Evolutionary conservation across 1,140 invertebrate genomes (phyloP), one percentile per base, ranked within the genome.

Genomic region (Pachyrhynchus sulphureomaculatus): DNA sequence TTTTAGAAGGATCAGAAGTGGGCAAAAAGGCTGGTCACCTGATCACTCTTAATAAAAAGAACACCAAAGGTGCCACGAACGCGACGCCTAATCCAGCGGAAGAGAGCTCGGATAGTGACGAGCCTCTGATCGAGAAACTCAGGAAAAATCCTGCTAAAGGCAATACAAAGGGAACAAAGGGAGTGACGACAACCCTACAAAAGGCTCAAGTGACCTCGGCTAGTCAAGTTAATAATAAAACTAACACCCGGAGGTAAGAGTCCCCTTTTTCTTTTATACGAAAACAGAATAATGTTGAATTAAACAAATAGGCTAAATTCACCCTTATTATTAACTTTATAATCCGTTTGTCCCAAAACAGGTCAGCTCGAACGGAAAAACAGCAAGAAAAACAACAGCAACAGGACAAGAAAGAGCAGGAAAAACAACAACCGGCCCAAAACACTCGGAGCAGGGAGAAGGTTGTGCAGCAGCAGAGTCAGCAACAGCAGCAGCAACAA

Each of bases 51-150:
- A 8, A 29, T 23, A 26, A 33, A 13, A 60, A 63, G 29, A n/a
- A 57, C 51, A 36, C 65, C 55, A 60, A 47, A 32, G 39, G 41
- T n/a, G 39, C 56, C 24, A 15, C 10, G 9, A 23, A 15, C 45
- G 8, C 59, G 3, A 23, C 45, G 13, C 61, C 54, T 32, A 34
- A 34, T 8, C 63, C 55, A 56, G 64, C 79, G 13, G 81, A 84
- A 58, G 84, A 86, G 47, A 84, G 83, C 15, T 89, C 87, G 20
- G 89, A 90, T 66, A 89, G 89, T 66, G 89, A 90, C 73, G 88
- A 91, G 75, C 88, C 88, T 42, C 78, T 90, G 18, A 88, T 88
- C 65, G 86, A 88, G 42, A 90, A 90, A 77, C 82, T 84, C 57
- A 76, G 83, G 13, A 83, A 83, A 67, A 79, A 51, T 8, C 62